Evolutionary conservation across 37 sponge, comb jelly and placozoan species (phyloP).

Genomic region (Geodia barretti): DNA sequence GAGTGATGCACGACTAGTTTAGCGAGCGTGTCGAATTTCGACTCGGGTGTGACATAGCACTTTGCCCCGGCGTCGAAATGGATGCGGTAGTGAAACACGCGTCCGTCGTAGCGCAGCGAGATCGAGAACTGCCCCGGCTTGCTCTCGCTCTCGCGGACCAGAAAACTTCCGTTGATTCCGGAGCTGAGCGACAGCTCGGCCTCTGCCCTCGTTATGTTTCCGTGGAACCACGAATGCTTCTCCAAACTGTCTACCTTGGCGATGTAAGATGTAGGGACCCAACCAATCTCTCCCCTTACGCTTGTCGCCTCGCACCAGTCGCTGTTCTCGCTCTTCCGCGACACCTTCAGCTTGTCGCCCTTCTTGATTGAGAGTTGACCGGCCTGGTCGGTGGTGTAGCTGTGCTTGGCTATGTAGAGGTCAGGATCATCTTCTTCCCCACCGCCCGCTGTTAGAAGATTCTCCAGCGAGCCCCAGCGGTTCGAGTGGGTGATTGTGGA

Average conservation of each 20-base stretch:
- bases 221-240: conserved; percentile 96
- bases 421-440: conserved; percentile 51
- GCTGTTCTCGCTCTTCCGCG: conserved; percentile 60
- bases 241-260: conserved; percentile 89
- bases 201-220: conserved; percentile 86
- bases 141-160: conserved; percentile 97
- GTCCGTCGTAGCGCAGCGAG: conserved; percentile 89
- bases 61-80: conserved; percentile 45
- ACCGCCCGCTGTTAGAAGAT: conserved; percentile 34
- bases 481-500: not conserved
- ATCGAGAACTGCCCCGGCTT: conserved; percentile 97
- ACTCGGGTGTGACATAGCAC: conserved; percentile 82
- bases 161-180: conserved; percentile 95
- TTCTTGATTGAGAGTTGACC: conserved; percentile 82
- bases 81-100: conserved; percentile 93
- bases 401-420: conserved; percentile 75
- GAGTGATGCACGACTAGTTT: conserved; percentile 94
- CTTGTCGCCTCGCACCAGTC: conserved; percentile 86
- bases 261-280: conserved; percentile 94
- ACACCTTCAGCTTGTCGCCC: conserved; percentile 76
- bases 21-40: conserved; percentile 78
- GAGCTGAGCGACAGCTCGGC: conserved; percentile 89
- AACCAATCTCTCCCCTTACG: conserved; percentile 74
- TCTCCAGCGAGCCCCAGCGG: conserved; percentile 66
- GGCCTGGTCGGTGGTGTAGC: conserved; percentile 57